Evolutionary conservation across 2,113 vertebrate genomes (phyloP), one percentile per base, ranked within the genome.

Genomic region (Siniperca knerii): DNA sequence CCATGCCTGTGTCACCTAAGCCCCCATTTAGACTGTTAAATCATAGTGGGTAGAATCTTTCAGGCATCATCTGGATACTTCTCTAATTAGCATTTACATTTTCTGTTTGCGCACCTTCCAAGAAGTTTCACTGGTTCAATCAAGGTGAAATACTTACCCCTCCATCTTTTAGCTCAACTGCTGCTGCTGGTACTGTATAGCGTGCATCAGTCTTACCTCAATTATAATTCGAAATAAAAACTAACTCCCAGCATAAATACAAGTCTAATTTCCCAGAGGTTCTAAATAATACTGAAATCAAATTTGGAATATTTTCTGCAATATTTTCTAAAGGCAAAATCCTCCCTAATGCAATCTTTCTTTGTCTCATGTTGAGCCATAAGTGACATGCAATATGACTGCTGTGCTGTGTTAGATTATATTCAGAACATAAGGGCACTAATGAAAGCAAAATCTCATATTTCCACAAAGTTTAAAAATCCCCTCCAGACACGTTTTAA

Each of bases 191-290:
- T 77, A 46, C 20, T 52, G 70, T 77, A 81, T n/a, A 60, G 58
- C 61, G 5, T 21, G n/a, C 35, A 75, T 61, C 61, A 52, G 37
- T 65, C 44, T 52, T 84, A 33, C 58, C 67, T 82, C 71, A 81
- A 84, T 83, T 83, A 83, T 60, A 81, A 83, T 89, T 74, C 79
- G n/a, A 86, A 83, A 88, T 79, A 79, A 83, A 84, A 87, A 89
- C 5, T 6, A 81, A 89, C 74, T 86, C 62, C 54, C 25, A 77
- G 81, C 81, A 82, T 82, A 68, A 85, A 85, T 55, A 75, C 29
- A 20, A 66, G 50, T 68, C 42, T 92, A 70, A 89, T 90, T 91
- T 90, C 88, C 87, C 82, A 78, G 55, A 12, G 75, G 85, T 69
- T 82, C 35, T 68, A 35, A 81, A 90, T 79, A 77, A 87, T 79